Evolutionary conservation across 53 echinoderm and acorn worm species (phyloP), one percentile per base, ranked within the genome.

Genomic region (Luidia sarsii): DNA sequence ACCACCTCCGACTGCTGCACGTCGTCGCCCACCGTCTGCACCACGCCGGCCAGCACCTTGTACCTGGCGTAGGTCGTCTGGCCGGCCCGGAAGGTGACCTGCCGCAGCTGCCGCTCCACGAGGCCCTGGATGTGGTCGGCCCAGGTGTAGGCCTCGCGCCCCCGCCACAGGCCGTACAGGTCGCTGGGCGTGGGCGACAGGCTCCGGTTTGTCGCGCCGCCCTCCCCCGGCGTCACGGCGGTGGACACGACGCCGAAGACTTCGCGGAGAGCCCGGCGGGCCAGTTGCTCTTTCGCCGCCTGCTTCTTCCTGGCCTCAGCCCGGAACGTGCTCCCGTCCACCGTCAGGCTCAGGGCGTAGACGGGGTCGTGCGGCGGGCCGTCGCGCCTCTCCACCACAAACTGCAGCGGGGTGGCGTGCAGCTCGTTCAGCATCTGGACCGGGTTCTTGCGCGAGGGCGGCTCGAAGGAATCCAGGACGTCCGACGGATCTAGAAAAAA

Each of bases 21-120:
- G 23, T 41, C 36, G 22, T 57, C 50, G 4, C 74, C 74, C 1
- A 13, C 38, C 14, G 84, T 39, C 73, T 64, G 72, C 63, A 84
- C 84, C 31, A 84, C 37, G n/a, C 84, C 84, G 2, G 84, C 71
- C 41, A 84, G 64, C 7, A 84, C 84, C 73, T 84, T 84, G 65
- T 64, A 84, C 38, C 64, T 84, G 0, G 64, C 28, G 39, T 84
- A 73, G 24, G 62, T 84, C n/a, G 37, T 72, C 64, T 72, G 70
- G 15, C 83, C 73, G 51, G 23, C 48, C 5, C 64, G 24, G 39
- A 84, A 64, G 39, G 73, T 50, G 54, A 84, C 57, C 41, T 84
- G 37, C 39, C 73, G 63, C 29, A 67, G 52, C 50, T 73, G 38
- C n/a, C 64, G 33, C 45, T 63, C 84, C 11, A 84, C 52, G 27